Evolutionary conservation across 2,113 vertebrate species (phyloP), one percentile per base, ranked within the genome.

Genomic region (Ascaphus truei): DNA sequence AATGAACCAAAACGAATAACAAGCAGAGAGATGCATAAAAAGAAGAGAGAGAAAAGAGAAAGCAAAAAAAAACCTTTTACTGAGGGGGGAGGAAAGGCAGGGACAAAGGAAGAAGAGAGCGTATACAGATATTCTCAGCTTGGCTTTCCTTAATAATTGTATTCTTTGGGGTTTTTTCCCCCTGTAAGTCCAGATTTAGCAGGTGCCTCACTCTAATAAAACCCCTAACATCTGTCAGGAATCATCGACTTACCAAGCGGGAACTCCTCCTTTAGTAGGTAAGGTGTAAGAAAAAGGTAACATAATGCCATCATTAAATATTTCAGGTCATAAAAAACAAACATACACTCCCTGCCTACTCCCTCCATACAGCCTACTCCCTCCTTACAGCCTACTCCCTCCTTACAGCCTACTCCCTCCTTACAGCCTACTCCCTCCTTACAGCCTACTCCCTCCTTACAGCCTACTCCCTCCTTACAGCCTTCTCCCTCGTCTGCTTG

Each of bases 201-300:
- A 90, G 88, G 86, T 88, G 89, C 78, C 91, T 94, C 77, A 79
- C 94, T 92, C 94, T 91, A 95, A 90, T 84, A 93, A 91, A 94
- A 86, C 84, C 94, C 93, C 96, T 99, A 81, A 86, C 85, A 90
- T 96, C 95, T 98, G 85, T 79, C 95, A 91, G 89, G 92, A 93
- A 89, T 91, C 90, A 95, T 96, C 95, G 90, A 99, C 96, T 99
- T 99, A 99, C 96, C 96, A 97, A 99, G 94, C 95, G 96, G 96
- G 96, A 96, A 92, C 92, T 99, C 96, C 96, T 99, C 96, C 96
- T 99, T 98, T 96, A 98, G 96, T 96, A 98, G 93, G 96, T 96
- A 98, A 95, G 95, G 96, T 99, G 96, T 96, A 98, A 96, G 95
- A 98, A 96, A 98, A 98, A 96, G 94, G 94, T 95, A 96, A 98